These are phyloP conservation scores for Podabrus alpinus DNA, from an alignment of 2,888 invertebrate species.

Conservation along the genomic window DNA sequence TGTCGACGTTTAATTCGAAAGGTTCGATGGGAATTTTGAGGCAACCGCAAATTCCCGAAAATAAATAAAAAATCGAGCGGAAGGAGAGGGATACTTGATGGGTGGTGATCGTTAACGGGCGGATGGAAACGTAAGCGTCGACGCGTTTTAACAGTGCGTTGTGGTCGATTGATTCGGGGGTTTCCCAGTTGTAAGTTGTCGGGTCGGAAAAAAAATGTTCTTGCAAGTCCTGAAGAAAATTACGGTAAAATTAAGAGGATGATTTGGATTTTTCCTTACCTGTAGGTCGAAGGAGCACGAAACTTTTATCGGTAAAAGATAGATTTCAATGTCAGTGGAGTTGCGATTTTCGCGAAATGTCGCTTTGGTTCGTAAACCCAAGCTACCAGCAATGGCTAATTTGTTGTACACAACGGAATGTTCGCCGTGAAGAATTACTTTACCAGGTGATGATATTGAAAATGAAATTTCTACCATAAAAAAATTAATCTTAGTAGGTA, in stretches of 20 bases:
- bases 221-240: constrained; percentile 20
- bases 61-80: constrained; percentile 51
- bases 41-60: constrained; percentile 46
- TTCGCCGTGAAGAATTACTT: constrained; percentile 97
- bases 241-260: not conserved
- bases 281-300: constrained; percentile 19
- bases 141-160: constrained; percentile 41
- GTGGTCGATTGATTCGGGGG: constrained; percentile 36
- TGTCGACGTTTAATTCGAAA: constrained; percentile 58
- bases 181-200: constrained; percentile 19
- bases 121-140: constrained; percentile 44
- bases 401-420: constrained; percentile 96
- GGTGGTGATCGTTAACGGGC: constrained; percentile 18
- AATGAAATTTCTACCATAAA: constrained; percentile 47
- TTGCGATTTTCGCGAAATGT: constrained; percentile 44
- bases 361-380: constrained; percentile 78
- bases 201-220: constrained; percentile 15
- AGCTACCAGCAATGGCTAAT: constrained; percentile 89
- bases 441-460: constrained; percentile 87
- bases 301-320: constrained; percentile 24
- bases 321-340: not conserved
- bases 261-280: constrained; percentile 16
- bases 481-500: not conserved
- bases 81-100: constrained; percentile 46
- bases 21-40: constrained; percentile 44